Percentiles rank a stretch among this genome's conserved stretches.
phyloP scores from a whole-genome alignment of 2,888 invertebrate species.

The Philhelius pedissequus region DNA sequence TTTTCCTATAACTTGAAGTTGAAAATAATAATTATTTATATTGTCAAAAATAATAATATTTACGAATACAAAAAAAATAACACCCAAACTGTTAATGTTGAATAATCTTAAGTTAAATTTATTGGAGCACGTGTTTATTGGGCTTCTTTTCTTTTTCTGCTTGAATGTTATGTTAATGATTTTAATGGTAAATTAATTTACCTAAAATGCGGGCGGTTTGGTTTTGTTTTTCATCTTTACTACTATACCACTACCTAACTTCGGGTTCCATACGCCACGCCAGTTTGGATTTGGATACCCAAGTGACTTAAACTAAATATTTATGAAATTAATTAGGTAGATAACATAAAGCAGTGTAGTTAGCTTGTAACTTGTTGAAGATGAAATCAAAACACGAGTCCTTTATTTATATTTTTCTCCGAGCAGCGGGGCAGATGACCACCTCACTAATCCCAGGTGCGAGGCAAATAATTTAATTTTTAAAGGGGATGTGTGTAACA shows the following conservation, averaged over 20 bases:
- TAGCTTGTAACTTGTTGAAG: background rate
- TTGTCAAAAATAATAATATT: background rate
- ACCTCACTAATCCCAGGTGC: background rate
- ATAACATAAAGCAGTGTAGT: too few relatives aligned
- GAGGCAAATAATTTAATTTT: background rate
- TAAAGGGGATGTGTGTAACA: background rate
- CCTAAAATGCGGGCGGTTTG: background rate
- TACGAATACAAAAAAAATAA: background rate
- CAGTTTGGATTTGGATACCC: too few relatives aligned
- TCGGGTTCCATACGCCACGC: too few relatives aligned
- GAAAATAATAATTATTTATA: background rate
- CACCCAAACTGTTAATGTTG: background rate
- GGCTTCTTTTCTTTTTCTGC: background rate
- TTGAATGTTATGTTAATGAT: background rate
- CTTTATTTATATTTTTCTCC: background rate
- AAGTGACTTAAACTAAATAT: too few relatives aligned
- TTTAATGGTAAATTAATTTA: conserved; percentile 7
- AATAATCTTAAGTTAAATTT: background rate
- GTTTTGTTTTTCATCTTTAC: background rate
- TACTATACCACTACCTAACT: too few relatives aligned
- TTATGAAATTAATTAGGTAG: too few relatives aligned
- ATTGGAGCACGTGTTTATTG: background rate
- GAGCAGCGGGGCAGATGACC: background rate
- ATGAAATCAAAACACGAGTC: conserved; percentile 10
- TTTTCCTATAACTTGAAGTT: background rate